Evolutionary conservation across 2,797 vertebrate species (phyloP).

Genomic region (Coregonus suidteri): DNA sequence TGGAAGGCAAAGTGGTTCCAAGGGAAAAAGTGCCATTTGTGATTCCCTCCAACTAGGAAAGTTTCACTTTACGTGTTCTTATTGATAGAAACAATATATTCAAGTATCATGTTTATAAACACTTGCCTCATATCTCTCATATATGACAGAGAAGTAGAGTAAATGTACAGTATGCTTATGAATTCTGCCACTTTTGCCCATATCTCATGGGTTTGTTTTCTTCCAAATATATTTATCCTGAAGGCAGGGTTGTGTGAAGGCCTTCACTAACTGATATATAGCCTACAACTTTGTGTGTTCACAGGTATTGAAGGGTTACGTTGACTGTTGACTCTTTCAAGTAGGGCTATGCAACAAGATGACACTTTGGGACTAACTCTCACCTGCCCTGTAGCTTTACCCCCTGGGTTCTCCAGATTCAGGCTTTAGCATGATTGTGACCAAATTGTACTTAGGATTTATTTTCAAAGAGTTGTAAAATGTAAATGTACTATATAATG

Average conservation of each 20-base stretch:
- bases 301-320: slow-evolving; percentile 55
- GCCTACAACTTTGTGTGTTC: slow-evolving; percentile 28
- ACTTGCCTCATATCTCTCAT: slow-evolving; percentile 33
- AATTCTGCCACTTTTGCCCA: slow-evolving; percentile 50
- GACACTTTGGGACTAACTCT: slow-evolving; percentile 67
- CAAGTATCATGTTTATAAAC: slow-evolving; percentile 24
- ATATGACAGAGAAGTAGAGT: background rate
- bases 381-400: slow-evolving; percentile 80
- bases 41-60: slow-evolving; percentile 29
- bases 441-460: slow-evolving; percentile 81
- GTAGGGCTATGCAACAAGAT: slow-evolving; percentile 90
- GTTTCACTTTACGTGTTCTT: background rate
- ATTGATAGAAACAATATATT: background rate
- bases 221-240: slow-evolving; percentile 33
- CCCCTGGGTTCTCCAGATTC: slow-evolving; percentile 74
- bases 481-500: slow-evolving; percentile 54
- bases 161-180: slow-evolving; percentile 6
- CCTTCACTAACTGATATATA: slow-evolving; percentile 18
- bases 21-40: slow-evolving; percentile 63
- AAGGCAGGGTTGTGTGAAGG: slow-evolving; percentile 45
- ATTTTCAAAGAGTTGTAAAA: slow-evolving; percentile 56
- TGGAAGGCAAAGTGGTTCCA: slow-evolving; percentile 43
- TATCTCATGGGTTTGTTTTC: slow-evolving; percentile 31
- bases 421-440: slow-evolving; percentile 83
- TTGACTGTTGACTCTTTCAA: slow-evolving; percentile 70